phyloP scores from a whole-genome alignment of 2,113 vertebrate genomes.

The Boleophthalmus pectinirostris region DNA sequence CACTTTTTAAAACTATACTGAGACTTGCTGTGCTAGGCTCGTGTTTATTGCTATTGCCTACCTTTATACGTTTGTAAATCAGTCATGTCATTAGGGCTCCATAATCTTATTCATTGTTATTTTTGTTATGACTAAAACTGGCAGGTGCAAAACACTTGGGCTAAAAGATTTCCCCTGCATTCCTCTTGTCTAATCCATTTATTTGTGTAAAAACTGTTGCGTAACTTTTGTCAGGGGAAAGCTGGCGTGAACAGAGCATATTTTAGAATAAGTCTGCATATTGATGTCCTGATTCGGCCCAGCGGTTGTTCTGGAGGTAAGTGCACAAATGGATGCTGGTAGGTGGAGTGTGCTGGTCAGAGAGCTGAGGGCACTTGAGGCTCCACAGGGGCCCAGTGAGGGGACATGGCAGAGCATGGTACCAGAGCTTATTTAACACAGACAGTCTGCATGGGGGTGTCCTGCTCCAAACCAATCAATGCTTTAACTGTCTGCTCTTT shows the following conservation, averaged over 20 bases:
- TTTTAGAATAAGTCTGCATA: constrained; percentile 7
- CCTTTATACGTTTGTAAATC: background rate
- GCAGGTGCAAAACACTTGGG: background rate
- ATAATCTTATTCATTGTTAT: constrained; percentile 8
- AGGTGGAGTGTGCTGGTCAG: background rate
- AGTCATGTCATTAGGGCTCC: background rate
- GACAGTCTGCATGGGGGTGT: background rate
- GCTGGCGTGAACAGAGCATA: background rate
- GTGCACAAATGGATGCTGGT: constrained; percentile 7
- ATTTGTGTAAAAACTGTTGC: background rate
- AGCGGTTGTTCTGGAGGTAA: constrained; percentile 8
- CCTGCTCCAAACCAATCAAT: constrained; percentile 5
- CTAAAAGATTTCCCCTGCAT: constrained; percentile 7
- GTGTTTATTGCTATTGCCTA: background rate
- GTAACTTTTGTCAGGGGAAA: background rate
- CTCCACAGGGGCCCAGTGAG: constrained; percentile 3
- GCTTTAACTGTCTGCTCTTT: constrained; percentile 9
- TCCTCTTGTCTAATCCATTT: background rate
- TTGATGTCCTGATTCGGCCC: constrained; percentile 4
- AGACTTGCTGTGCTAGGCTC: background rate
- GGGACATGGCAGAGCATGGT: constrained; percentile 12
- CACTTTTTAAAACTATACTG: background rate
- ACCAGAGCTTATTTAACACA: constrained; percentile 9
- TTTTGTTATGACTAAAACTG: background rate
- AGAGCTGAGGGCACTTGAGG: constrained; percentile 15